These are phyloP conservation scores for Microctenopoma lineatum DNA, from an alignment of 2,797 vertebrate genomes.

Conservation along the genomic window DNA sequence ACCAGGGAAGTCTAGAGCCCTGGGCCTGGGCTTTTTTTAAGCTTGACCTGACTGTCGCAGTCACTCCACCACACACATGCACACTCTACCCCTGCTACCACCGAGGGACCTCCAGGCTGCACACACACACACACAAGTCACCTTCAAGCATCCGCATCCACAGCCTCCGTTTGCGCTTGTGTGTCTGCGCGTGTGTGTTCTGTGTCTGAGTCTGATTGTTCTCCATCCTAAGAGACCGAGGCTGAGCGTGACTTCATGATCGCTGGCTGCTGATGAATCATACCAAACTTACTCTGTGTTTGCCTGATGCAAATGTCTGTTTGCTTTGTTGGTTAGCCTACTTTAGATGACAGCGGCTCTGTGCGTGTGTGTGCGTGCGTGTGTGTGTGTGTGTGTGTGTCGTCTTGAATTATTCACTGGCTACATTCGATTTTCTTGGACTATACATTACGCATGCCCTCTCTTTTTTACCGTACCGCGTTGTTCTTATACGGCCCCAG, in stretches of 20 bases:
- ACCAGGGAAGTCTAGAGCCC: slow-evolving; percentile 52
- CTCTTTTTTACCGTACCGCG: slow-evolving; percentile 15
- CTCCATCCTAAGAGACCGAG: slow-evolving; percentile 47
- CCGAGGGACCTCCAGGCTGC: slow-evolving; percentile 56
- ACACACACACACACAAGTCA: slow-evolving; percentile 49
- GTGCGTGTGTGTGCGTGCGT: no score
- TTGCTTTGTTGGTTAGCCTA: slow-evolving; percentile 70
- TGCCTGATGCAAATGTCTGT: slow-evolving; percentile 69
- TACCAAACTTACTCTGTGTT: slow-evolving; percentile 61
- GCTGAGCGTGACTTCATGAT: slow-evolving; percentile 62
- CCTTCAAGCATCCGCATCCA: slow-evolving; percentile 62
- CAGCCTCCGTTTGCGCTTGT: slow-evolving; percentile 32
- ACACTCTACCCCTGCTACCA: slow-evolving; percentile 19
- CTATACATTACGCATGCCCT: slow-evolving; percentile 30
- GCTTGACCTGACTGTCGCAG: slow-evolving; percentile 61
- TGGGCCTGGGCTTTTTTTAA: slow-evolving; percentile 61
- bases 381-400: slow-evolving; percentile 20
- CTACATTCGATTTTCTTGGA: slow-evolving; percentile 56
- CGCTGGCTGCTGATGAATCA: slow-evolving; percentile 70
- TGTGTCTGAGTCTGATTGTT: slow-evolving; percentile 43
- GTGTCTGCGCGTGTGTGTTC: neutral
- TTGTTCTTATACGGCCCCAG: slow-evolving; percentile 27
- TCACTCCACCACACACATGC: slow-evolving; percentile 29
- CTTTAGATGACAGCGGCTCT: slow-evolving; percentile 51
- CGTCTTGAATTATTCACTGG: slow-evolving; percentile 67